Evolutionary conservation across 2,113 vertebrate genomes (phyloP), one percentile per base, ranked within the genome.

Genomic region (Rhynchomys soricoides): DNA sequence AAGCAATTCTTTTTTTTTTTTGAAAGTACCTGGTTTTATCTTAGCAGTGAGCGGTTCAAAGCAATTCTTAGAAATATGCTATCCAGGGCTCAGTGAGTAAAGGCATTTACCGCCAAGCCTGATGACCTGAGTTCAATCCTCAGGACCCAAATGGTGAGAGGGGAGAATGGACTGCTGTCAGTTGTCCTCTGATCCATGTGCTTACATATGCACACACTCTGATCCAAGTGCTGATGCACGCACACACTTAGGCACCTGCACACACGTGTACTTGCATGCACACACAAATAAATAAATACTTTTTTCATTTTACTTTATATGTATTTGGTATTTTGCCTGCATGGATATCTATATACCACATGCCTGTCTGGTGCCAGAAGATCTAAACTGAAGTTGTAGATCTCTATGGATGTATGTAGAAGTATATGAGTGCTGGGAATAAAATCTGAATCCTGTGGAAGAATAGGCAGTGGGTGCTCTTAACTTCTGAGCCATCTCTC

Each of bases 31-130:
- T 66, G 62, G 26, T 66, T 66, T 10, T 64, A 64, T 64, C 24
- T 64, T 64, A 64, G 62, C 9, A 29, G 62, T 64, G 62, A 64
- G 24, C 62, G 0, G 4, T 16, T 59, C 43, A 66, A 92, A 90
- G 91, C 70, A 90, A 83, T 59, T 93, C 94, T 50, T 40, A 95
- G 95, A 95, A 74, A 52, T 21, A 64, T 16, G 82, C n/a, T 5
- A 9, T 10, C 7, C 40, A 45, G 82, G 40, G 16, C 40, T 34
- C 3, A 85, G 59, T 45, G 57, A 31, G 26, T 31, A 85, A 85
- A 64, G 26, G 16, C 82, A 64, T 11, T 62, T 11, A 26, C 40
- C 0, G 0, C 26, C 22, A 62, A 16, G 37, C 13, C n/a, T 43
- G 55, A 43, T 57, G 81, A 62, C 81, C 55, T 62, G 57, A 62